These are phyloP conservation scores for Ennomos quercinarius DNA, from an alignment of 2,888 invertebrate genomes.

Conservation along the genomic window DNA sequence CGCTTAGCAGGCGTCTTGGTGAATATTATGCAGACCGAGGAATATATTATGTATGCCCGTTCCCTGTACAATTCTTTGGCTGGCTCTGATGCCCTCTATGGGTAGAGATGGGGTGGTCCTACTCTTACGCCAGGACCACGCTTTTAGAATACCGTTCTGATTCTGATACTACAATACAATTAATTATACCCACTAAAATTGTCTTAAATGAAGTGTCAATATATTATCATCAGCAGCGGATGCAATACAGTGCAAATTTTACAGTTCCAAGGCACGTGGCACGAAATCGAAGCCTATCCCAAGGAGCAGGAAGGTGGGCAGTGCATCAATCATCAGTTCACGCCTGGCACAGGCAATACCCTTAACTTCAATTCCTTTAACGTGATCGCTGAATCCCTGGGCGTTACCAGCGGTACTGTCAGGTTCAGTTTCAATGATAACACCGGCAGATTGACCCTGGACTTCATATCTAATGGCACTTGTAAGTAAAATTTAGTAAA, in stretches of 20 bases:
- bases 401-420: constrained; percentile 44
- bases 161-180: not conserved
- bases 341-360: constrained; percentile 34
- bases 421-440: constrained; percentile 47
- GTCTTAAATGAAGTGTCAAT: too few species aligned
- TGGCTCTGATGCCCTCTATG: too few species aligned
- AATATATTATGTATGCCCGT: too few species aligned
- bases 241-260: constrained; percentile 18
- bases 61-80: too few species aligned
- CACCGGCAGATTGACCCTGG: constrained; percentile 57
- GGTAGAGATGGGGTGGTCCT: too few species aligned
- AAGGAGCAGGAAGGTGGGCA: constrained; percentile 58
- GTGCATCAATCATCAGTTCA: constrained; percentile 61
- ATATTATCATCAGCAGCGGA: too few species aligned
- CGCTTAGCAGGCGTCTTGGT: too few species aligned
- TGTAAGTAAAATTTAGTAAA: constrained; percentile 36
- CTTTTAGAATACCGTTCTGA: too few species aligned
- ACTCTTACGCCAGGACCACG: too few species aligned
- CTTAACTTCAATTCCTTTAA: constrained; percentile 53
- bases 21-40: too few species aligned
- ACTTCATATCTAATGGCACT: constrained; percentile 32
- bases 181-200: not conserved
- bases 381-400: constrained; percentile 49
- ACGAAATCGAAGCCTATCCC: constrained; percentile 63
- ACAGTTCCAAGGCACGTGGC: constrained; percentile 61